Evolutionary conservation across 2,113 vertebrate genomes (phyloP).

Genomic region (Platichthys stellatus): DNA sequence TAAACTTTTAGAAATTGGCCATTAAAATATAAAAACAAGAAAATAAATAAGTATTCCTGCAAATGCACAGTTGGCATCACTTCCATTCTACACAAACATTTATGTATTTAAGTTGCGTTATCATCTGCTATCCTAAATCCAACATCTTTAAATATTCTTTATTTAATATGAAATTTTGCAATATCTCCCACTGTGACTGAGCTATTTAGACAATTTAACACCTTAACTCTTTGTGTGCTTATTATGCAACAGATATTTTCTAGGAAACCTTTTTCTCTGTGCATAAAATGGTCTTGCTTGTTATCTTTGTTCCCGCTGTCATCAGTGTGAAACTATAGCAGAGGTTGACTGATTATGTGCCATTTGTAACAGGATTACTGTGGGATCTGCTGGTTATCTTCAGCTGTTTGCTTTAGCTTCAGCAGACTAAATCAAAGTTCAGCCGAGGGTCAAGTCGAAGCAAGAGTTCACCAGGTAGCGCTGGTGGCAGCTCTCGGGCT

Average conservation of each 20-base stretch:
- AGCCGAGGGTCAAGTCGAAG: conserved; percentile 71
- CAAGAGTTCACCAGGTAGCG: conserved; percentile 53
- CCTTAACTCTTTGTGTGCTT: not conserved
- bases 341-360: conserved; percentile 38
- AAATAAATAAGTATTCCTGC: too few species aligned
- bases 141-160: not conserved
- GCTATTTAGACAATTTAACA: not conserved
- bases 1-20: too few species aligned
- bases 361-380: conserved; percentile 56
- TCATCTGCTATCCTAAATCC: not conserved
- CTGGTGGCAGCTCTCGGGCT: conserved; percentile 36
- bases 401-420: conserved; percentile 65
- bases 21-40: too few species aligned
- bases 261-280: not conserved
- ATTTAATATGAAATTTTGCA: not conserved
- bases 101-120: not conserved
- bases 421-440: conserved; percentile 75
- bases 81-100: not conserved
- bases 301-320: conserved; percentile 21
- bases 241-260: not conserved
- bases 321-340: conserved; percentile 39
- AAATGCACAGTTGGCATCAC: not conserved
- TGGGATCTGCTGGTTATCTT: conserved; percentile 66
- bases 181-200: not conserved
- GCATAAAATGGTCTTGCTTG: not conserved